Conservation (phyloP, 2,113 vertebrate species). For the Haplochromis burtoni region DNA sequence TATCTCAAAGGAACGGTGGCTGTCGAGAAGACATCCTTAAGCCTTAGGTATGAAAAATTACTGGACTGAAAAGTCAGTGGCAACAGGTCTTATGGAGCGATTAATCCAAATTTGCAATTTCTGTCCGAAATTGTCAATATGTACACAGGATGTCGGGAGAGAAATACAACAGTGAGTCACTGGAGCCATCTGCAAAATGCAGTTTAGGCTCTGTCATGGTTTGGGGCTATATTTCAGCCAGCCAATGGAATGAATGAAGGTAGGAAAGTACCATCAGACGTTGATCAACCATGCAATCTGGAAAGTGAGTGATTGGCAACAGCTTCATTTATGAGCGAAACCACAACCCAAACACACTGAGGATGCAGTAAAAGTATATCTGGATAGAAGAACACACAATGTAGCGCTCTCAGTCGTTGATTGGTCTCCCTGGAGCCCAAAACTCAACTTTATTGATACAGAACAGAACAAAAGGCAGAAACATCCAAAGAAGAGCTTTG, state of each 20-base stretch:
- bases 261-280: background rate
- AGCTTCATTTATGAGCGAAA: background rate
- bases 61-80: background rate
- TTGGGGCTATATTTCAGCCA: background rate
- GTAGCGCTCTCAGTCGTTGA: background rate
- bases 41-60: background rate
- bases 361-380: background rate
- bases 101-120: background rate
- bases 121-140: background rate
- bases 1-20: background rate
- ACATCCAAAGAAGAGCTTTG: background rate
- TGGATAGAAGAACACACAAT: background rate
- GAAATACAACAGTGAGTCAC: background rate
- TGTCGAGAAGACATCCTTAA: background rate
- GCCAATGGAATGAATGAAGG: background rate
- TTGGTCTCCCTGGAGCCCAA: background rate
- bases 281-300: background rate
- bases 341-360: background rate
- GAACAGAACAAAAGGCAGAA: background rate
- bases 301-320: background rate
- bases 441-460: background rate
- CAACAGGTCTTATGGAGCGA: background rate
- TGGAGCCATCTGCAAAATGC: background rate
- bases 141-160: background rate
- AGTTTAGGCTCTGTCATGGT: background rate